Evolutionary conservation across 2,888 invertebrate species (phyloP).

Genomic region (Synergus japonicus): DNA sequence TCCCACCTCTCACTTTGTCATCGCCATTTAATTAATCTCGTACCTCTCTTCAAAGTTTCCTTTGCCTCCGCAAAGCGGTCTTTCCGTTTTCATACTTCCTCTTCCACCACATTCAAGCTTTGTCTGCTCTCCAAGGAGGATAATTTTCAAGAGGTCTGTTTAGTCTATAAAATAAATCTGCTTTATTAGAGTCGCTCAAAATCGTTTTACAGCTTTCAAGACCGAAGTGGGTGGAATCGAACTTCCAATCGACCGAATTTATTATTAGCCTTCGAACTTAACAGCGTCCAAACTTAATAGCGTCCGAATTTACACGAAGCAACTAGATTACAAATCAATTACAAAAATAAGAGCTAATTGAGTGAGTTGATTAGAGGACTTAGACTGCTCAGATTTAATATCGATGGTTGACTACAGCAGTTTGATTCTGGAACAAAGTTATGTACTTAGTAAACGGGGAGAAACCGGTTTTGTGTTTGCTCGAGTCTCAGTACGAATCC

Average conservation of each 20-base stretch:
- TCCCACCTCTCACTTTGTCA: conserved; percentile 9
- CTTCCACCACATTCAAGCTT: neutral
- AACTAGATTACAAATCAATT: neutral
- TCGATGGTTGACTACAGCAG: neutral
- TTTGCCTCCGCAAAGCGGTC: neutral
- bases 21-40: conserved; percentile 35
- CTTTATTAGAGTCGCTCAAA: neutral
- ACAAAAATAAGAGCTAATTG: neutral
- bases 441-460: neutral
- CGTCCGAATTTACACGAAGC: neutral
- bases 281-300: neutral
- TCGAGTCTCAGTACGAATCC: conserved; percentile 20
- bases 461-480: conserved; percentile 24
- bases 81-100: neutral
- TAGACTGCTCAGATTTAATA: neutral
- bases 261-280: neutral
- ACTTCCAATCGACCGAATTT: neutral
- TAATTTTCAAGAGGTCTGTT: neutral
- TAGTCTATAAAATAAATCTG: neutral
- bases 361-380: neutral
- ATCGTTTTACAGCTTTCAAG: neutral
- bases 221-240: neutral
- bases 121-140: neutral
- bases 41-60: conserved; percentile 20
- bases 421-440: neutral